Percentiles rank a stretch among this genome's conserved stretches.
Conservation (phyloP, 2,888 invertebrate genomes). For the Bibio marci region DNA sequence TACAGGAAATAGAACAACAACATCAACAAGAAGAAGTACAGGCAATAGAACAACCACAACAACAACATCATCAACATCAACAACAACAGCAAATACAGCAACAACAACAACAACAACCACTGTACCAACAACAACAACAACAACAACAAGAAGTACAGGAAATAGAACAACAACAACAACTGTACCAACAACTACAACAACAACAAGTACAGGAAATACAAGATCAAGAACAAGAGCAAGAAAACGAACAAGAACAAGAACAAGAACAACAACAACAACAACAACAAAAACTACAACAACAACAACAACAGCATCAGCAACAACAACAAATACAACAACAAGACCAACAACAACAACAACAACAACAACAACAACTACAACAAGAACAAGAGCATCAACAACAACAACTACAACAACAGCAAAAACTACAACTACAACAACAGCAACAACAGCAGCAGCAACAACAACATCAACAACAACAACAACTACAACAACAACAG, state of each 20-base stretch:
- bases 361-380: slow-evolving; percentile 6
- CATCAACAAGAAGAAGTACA: slow-evolving; percentile 1
- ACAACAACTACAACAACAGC: no score
- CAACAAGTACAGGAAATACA: background rate
- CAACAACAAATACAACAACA: no score
- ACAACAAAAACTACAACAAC: no score
- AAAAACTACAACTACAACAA: slow-evolving; percentile 10
- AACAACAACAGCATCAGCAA: no score
- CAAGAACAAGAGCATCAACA: no score
- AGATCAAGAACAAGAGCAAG: background rate
- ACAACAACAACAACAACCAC: slow-evolving; percentile 7
- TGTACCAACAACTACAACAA: slow-evolving; percentile 14
- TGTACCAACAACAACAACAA: slow-evolving; percentile 6
- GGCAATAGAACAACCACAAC: slow-evolving; percentile 13
- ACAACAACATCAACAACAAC: slow-evolving; percentile 6
- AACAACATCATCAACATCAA: slow-evolving; percentile 1
- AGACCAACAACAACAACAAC: background rate
- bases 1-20: slow-evolving; percentile 3
- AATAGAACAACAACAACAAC: no score
- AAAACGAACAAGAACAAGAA: slow-evolving; percentile 1
- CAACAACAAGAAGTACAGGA: no score
- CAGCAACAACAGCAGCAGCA: slow-evolving; percentile 27
- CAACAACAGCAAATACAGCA: slow-evolving; percentile 8
- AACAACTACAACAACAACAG: slow-evolving; percentile 7
- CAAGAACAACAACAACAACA: slow-evolving; percentile 9